Conservation (phyloP, 2,113 vertebrate genomes). For the Empidonax alnorum region DNA sequence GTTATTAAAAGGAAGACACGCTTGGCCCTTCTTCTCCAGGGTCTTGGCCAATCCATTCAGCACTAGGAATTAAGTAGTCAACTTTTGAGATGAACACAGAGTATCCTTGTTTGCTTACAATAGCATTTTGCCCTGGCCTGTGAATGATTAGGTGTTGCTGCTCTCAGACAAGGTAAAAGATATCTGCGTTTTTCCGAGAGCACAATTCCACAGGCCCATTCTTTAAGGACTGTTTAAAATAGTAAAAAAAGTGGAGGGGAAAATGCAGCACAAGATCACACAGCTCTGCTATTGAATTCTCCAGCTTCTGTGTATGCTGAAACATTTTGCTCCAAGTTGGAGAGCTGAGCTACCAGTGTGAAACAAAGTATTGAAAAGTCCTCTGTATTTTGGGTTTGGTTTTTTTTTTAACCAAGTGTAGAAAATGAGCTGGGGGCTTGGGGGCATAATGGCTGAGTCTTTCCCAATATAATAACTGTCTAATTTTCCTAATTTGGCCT, state of each 20-base stretch:
- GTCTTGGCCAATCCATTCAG: neutral
- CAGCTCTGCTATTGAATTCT: neutral
- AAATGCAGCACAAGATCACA: neutral
- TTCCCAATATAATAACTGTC: neutral
- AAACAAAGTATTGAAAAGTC: neutral
- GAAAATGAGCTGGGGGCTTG: neutral
- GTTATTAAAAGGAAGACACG: neutral
- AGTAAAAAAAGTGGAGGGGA: neutral
- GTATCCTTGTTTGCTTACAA: neutral
- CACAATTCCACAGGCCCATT: neutral
- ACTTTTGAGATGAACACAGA: neutral
- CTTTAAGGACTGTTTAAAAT: neutral
- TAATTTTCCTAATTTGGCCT: neutral
- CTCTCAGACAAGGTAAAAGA: neutral
- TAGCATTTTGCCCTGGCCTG: neutral
- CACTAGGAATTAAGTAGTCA: neutral
- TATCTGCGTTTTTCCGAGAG: neutral
- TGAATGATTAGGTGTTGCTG: neutral
- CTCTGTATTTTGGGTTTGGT: neutral
- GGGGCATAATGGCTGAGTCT: neutral
- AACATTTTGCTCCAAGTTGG: neutral
- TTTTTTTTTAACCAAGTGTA: neutral
- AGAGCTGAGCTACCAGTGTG: neutral
- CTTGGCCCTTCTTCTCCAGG: neutral
- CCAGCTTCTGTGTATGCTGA: neutral